Base-by-base conservation (phyloP, 2,797 vertebrate species). In the Sebastes iracundus region DNA sequence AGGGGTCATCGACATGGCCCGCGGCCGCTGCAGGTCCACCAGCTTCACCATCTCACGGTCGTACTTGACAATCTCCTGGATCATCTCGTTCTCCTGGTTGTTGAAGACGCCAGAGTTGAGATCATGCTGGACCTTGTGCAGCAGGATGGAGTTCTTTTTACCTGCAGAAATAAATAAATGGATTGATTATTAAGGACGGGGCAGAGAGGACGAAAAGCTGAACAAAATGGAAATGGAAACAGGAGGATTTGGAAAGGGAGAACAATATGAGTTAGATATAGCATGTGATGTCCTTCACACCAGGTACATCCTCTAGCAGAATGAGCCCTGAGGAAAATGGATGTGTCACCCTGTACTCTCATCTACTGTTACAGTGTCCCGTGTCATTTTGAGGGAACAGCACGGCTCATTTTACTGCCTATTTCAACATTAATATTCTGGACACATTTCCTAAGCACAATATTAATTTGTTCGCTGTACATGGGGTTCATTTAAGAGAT, bases 31-130 rank as follows among this genome's bases (percentile, higher is more conserved):
- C 72, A 98, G 94, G 85, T 98, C 98, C 0, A 98, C 97, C 85
- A 97, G 96, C 92, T 99, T 98, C 71, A 97, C 98, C 99, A 99
- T 99, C 92, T 99, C 98, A 6, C 99, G 97, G 93, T 99, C 99
- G 0, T 99, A 99, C 93, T 99, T 99, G 77, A 99, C 98, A 0
- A 99, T 99, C 95, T 99, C 98, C 90, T 99, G 98, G 90, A 99
- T 99, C 95, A 99, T 97, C 90, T 99, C 98, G 5, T 99, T 99
- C 91, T 99, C 99, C 74, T 91, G 97, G 95, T 99, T 99, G 96
- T 99, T 99, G 93, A 99, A 98, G 83, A 97, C 97, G 0, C 98
- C 98, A 0, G 98, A 97, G 95, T 97, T 98, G 87, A 99, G 97
- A 93, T 99, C 99, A 1, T 99, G 97, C 87, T 99, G 99, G 49